Base-by-base conservation (phyloP, 2,797 vertebrate species). In the Etheostoma perlongum region DNA sequence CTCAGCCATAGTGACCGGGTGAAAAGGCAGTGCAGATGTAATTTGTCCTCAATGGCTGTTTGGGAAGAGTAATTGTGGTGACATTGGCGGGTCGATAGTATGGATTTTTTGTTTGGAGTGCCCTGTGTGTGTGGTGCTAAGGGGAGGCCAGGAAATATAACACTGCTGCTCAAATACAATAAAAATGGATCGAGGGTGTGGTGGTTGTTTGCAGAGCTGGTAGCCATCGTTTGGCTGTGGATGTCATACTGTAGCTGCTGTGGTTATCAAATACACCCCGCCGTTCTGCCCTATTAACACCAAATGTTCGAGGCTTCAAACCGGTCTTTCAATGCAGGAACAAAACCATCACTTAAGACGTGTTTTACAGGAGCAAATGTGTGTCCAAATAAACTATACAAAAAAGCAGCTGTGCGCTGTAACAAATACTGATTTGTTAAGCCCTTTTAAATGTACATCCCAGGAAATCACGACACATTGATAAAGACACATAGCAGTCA, bases 31-130 rank as follows among this genome's bases (percentile, higher is more conserved):
- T 96, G 97, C 97, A 98, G 97, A 98, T 98, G 97, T 98, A 98
- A 98, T 98, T 98, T 98, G 97, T 98, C 97, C 97, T 98, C 97
- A 98, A 98, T 98, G 97, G 96, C 97, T 98, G 97, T 97, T 98
- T 98, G 97, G 97, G 97, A 98, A 98, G 97, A 98, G 97, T 98
- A 98, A 98, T 98, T 98, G 97, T 98, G 97, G 97, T 98, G 97
- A 98, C 97, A 98, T 96, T 97, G 97, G 74, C 91, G 91, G 97
- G 97, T 98, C 97, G 96, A 98, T 98, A 97, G 94, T 97, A 98
- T 98, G 94, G 97, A 98, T 98, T 97, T 98, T 97, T 98, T 97
- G 97, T 98, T 98, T 97, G 97, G 97, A 98, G 97, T 97, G 97
- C 96, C 97, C 96, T 97, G 97, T 97, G 96, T 97, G 97, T 98